phyloP scores from a whole-genome alignment of 2,888 invertebrate species.

The Drosophila hamatofila region DNA sequence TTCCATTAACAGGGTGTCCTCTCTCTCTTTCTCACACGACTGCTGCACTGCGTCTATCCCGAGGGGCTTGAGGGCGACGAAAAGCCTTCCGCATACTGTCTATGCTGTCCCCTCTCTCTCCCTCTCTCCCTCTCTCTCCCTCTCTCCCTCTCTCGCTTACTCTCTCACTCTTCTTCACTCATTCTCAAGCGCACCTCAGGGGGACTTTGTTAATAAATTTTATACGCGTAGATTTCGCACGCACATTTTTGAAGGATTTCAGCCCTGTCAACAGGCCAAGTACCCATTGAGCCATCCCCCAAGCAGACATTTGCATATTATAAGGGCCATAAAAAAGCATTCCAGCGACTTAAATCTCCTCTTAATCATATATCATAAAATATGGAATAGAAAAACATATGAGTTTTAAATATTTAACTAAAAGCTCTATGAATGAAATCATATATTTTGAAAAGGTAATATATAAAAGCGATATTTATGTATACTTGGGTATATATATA shows the following conservation, averaged over 20 bases:
- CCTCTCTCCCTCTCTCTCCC: slow-evolving; percentile 11
- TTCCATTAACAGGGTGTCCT: slow-evolving; percentile 56
- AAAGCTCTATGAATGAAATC: no score
- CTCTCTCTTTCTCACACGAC: slow-evolving; percentile 14
- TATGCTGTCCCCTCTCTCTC: slow-evolving; percentile 16
- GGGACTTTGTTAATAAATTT: slow-evolving; percentile 73
- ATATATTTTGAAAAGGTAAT: no score
- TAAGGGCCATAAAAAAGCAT: slow-evolving; percentile 7
- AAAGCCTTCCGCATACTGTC: slow-evolving; percentile 49
- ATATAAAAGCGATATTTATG: not conserved
- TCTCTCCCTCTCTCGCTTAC: slow-evolving; percentile 21
- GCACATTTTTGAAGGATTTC: slow-evolving; percentile 50
- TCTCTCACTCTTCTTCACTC: slow-evolving; percentile 20
- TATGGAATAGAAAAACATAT: not conserved
- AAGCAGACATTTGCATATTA: slow-evolving; percentile 39
- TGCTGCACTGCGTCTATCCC: slow-evolving; percentile 73
- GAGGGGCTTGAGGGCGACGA: slow-evolving; percentile 42
- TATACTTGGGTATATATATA: not conserved
- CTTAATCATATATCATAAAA: not conserved
- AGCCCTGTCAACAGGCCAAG: slow-evolving; percentile 21
- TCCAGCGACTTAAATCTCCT: slow-evolving; percentile 28
- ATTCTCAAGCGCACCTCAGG: slow-evolving; percentile 41
- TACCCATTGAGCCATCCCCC: slow-evolving; percentile 20
- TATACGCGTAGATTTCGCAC: slow-evolving; percentile 71
- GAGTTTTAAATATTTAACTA: not conserved